A percentile compares a stretch with the other conserved stretches of the same genome.
Evolutionary conservation across 2,888 invertebrate species (phyloP).

Genomic region (Pseudoips prasinana): DNA sequence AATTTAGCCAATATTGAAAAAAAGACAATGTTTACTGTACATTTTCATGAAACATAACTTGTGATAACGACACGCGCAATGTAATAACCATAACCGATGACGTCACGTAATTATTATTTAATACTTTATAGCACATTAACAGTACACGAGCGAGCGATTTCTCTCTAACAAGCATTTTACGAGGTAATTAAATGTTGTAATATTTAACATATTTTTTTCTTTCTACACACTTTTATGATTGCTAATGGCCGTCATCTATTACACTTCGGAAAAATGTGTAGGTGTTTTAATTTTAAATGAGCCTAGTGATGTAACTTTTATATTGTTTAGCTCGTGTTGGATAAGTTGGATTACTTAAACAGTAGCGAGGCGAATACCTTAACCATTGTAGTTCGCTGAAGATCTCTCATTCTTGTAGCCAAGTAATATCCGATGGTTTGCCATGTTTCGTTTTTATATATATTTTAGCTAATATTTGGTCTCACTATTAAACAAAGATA

Average conservation of each 20-base stretch:
- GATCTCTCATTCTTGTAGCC: too few relatives aligned
- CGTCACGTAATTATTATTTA: slow-evolving; percentile 31
- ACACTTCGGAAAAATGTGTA: slow-evolving; percentile 38
- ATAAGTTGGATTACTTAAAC: too few relatives aligned
- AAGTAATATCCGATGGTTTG: too few relatives aligned
- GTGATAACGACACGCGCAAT: not conserved
- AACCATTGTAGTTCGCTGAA: too few relatives aligned
- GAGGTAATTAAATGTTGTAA: slow-evolving; percentile 38
- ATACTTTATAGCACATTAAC: slow-evolving; percentile 36
- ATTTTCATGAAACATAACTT: not conserved
- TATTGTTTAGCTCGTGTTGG: too few relatives aligned
- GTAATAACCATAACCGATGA: slow-evolving; percentile 11
- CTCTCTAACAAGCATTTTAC: slow-evolving; percentile 41
- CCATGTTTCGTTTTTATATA: too few relatives aligned
- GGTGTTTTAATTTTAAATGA: slow-evolving; percentile 27
- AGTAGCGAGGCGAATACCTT: too few relatives aligned
- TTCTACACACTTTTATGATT: slow-evolving; percentile 20
- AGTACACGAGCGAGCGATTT: slow-evolving; percentile 26
- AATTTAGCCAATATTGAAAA: too few relatives aligned
- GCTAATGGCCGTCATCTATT: slow-evolving; percentile 39
- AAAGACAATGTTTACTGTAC: too few relatives aligned
- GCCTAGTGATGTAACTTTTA: too few relatives aligned
- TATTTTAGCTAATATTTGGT: too few relatives aligned
- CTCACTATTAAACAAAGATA: too few relatives aligned
- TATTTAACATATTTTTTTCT: slow-evolving; percentile 35